These are phyloP conservation scores for Sphenodon punctatus DNA, from an alignment of 2,797 vertebrate genomes.

Conservation along the genomic window DNA sequence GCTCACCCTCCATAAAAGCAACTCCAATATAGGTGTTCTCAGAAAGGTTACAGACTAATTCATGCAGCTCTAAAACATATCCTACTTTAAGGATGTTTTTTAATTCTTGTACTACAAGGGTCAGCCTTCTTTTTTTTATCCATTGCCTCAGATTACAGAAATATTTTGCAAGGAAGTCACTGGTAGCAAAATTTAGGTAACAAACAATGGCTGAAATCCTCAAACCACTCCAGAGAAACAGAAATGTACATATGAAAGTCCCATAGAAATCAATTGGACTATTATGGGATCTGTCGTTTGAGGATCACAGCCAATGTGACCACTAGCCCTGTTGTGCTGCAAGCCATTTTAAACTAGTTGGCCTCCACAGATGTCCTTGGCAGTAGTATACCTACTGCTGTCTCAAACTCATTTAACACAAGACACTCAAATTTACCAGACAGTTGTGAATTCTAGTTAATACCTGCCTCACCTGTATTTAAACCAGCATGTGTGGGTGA, in stretches of 20 bases:
- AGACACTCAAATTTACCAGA: not conserved
- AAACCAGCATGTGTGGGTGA: too few relatives aligned
- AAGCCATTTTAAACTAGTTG: too few relatives aligned
- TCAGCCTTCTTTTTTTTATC: not conserved
- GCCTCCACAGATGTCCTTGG: not conserved
- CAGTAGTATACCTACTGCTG: fast-evolving
- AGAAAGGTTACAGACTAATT: not conserved
- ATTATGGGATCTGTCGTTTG: too few relatives aligned
- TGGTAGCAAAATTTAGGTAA: too few relatives aligned
- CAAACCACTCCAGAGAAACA: too few relatives aligned
- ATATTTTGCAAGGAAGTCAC: too few relatives aligned
- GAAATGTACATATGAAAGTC: too few relatives aligned
- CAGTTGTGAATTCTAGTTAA: not conserved
- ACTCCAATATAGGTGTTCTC: not conserved
- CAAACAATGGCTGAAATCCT: too few relatives aligned
- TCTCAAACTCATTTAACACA: not conserved
- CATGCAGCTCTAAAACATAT: constrained; percentile 7
- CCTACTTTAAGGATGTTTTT: not conserved
- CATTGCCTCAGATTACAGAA: fast-evolving
- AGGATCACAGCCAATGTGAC: too few relatives aligned
- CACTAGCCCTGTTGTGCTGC: too few relatives aligned
- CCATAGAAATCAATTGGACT: too few relatives aligned
- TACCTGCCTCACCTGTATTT: fast-evolving
- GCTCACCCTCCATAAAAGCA: fast-evolving
- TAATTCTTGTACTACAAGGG: not conserved